Base-by-base conservation (phyloP, 2,888 invertebrate genomes). In the Ormyrus thymus region DNA sequence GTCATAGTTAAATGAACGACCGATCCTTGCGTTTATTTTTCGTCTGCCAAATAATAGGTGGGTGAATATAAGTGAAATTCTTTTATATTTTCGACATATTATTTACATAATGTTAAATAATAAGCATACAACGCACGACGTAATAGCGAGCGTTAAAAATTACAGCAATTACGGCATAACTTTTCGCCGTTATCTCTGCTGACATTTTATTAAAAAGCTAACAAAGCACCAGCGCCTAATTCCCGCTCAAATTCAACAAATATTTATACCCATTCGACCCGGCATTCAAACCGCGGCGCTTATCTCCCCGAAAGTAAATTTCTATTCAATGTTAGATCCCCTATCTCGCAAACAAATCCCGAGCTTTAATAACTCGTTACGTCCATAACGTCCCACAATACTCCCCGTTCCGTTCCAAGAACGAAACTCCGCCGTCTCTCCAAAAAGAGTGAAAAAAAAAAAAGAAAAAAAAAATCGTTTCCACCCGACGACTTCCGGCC, bases 341-440 rank as follows among this genome's bases (percentile, higher is more conserved):
- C 29, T 72, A 55, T 51, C 15, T 59, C 8, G 64, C 15, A 11
- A 65, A 64, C 58, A 55, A 53, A 71, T 76, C 77, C 76, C 76
- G 72, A 66, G 56, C 53, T 53, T 66, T 77, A 79, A 77, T 78
- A 81, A 81, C 76, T 74, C 75, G 65, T 68, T 68, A 66, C 55
- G 58, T 71, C 46, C 64, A 58, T 43, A 9, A 45, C 68, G 62
- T 29, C 66, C 77, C 82, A 81, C 77, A 77, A 79, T 71, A 45
- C 62, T n/a, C 70, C 59, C 61, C 65, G 43, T n/a, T 66, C 53
- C 55, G 13, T 78, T 66, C 70, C 61, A 72, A 68, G 79, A 75
- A 78, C 43, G n/a, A 58, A 59, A 65, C 58, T 45, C 43, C 61
- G 0, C 43, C 53, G 48, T 29, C 62, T 72, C 51, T 13, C 13